These are phyloP conservation scores for Chrysolina oricalcia DNA, from an alignment of 2,888 invertebrate genomes.

Conservation along the genomic window DNA sequence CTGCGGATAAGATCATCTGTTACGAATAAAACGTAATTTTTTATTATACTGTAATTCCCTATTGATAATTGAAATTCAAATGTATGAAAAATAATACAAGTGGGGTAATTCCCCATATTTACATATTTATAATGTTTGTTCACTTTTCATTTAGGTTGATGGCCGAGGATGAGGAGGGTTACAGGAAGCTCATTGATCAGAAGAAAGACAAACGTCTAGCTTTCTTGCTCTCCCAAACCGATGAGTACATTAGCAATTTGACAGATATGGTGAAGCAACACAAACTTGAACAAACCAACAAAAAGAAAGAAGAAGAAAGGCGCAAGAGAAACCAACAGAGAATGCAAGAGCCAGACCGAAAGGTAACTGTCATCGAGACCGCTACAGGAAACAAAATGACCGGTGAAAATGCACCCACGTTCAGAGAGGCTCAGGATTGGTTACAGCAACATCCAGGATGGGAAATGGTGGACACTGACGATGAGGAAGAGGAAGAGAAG, in stretches of 20 bases:
- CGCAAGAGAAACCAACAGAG: conserved; percentile 96
- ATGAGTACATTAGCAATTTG: conserved; percentile 97
- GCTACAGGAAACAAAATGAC: conserved; percentile 84
- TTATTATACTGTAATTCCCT: too few relatives aligned
- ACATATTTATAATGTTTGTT: neutral
- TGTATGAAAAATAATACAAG: too few relatives aligned
- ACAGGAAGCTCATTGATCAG: conserved; percentile 98
- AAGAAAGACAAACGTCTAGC: conserved; percentile 99
- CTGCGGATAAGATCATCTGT: too few relatives aligned
- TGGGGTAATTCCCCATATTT: too few relatives aligned
- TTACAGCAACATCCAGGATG: conserved; percentile 94
- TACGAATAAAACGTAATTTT: too few relatives aligned
- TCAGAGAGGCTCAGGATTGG: conserved; percentile 91
- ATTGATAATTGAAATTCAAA: too few relatives aligned
- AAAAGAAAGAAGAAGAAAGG: conserved; percentile 85
- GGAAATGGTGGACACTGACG: conserved; percentile 88
- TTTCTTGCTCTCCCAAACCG: conserved; percentile 97
- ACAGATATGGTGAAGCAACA: conserved; percentile 98
- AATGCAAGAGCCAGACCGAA: conserved; percentile 83
- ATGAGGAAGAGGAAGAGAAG: conserved; percentile 85
- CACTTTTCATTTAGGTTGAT: conserved; percentile 81
- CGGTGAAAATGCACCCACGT: conserved; percentile 91
- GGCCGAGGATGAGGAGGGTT: conserved; percentile 99
- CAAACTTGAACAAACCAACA: conserved; percentile 93
- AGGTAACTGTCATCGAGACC: conserved; percentile 92